Percentiles rank a stretch among this genome's conserved stretches.
Conservation (phyloP, 2,888 invertebrate genomes). For the Rhingia campestris region DNA sequence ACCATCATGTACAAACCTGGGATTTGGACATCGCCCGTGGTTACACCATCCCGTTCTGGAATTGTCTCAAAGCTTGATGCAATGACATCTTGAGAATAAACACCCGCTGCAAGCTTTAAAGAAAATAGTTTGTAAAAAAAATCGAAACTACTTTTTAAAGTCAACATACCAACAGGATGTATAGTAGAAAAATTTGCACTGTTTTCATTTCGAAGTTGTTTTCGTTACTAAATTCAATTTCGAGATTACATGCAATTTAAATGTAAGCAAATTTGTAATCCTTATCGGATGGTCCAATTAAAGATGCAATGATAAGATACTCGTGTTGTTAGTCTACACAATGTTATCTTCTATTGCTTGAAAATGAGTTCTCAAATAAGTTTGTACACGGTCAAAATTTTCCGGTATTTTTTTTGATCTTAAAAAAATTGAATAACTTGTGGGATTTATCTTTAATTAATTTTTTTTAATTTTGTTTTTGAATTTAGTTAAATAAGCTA, state of each 20-base stretch:
- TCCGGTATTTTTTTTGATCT: too few relatives aligned
- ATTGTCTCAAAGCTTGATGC: background rate
- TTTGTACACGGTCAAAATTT: slow-evolving; percentile 22
- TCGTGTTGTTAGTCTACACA: slow-evolving; percentile 4
- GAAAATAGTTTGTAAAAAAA: background rate
- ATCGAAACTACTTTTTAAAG: background rate
- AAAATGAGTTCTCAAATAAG: background rate
- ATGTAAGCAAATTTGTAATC: slow-evolving; percentile 9
- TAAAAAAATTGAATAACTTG: too few relatives aligned
- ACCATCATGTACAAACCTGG: background rate
- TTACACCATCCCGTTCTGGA: background rate
- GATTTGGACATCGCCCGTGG: background rate
- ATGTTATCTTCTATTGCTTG: slow-evolving; percentile 1
- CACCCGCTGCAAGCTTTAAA: slow-evolving; percentile 33
- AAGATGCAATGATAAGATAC: slow-evolving; percentile 56
- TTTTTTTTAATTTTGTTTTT: too few relatives aligned
- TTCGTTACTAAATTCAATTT: slow-evolving; percentile 66
- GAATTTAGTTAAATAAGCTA: too few relatives aligned
- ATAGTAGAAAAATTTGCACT: slow-evolving; percentile 35
- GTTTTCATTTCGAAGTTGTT: slow-evolving; percentile 69
- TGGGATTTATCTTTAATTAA: too few relatives aligned
- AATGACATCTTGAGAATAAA: slow-evolving; percentile 14
- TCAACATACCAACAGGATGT: slow-evolving; percentile 45
- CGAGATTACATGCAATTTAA: slow-evolving; percentile 47
- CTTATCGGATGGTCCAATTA: slow-evolving; percentile 46